phyloP scores from a whole-genome alignment of 1,140 invertebrate genomes.

The Coelopa frigida region DNA sequence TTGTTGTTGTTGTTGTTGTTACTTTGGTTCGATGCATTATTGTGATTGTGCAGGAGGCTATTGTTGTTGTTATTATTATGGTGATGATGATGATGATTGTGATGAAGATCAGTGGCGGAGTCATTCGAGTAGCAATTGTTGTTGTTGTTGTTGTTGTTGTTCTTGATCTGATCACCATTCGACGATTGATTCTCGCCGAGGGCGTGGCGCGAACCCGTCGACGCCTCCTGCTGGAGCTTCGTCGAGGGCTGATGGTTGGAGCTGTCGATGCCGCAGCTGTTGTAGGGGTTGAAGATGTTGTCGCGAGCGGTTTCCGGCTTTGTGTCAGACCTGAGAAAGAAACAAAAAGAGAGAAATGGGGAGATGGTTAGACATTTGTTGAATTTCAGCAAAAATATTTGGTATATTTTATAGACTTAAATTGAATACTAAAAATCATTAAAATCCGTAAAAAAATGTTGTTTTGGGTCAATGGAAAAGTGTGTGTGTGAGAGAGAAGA shows the following conservation, averaged over 20 bases:
- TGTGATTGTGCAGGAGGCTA: conserved; percentile 5
- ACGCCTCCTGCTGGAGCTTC: background rate
- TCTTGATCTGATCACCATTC: no score
- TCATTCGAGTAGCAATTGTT: conserved; percentile 7
- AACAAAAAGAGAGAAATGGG: conserved; percentile 7
- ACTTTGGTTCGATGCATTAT: background rate
- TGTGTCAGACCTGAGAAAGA: conserved; percentile 28
- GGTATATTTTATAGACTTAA: background rate
- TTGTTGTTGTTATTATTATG: conserved; percentile 5
- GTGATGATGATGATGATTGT: conserved; percentile 10
- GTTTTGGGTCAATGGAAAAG: no score
- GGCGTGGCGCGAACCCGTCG: no score
- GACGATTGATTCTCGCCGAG: no score
- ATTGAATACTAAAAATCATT: background rate
- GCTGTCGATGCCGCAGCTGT: conserved; percentile 42
- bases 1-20: conserved; percentile 11
- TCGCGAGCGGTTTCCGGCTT: conserved; percentile 39
- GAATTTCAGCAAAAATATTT: background rate
- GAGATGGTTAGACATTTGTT: background rate
- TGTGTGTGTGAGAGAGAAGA: no score
- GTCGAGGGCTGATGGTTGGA: conserved; percentile 22
- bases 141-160: conserved; percentile 6
- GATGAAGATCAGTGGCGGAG: conserved; percentile 12
- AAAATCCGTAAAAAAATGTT: conserved; percentile 27
- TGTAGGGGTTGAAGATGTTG: conserved; percentile 36